Conservation (phyloP, 2,888 invertebrate species). For the Bruchidius siliquastri region DNA sequence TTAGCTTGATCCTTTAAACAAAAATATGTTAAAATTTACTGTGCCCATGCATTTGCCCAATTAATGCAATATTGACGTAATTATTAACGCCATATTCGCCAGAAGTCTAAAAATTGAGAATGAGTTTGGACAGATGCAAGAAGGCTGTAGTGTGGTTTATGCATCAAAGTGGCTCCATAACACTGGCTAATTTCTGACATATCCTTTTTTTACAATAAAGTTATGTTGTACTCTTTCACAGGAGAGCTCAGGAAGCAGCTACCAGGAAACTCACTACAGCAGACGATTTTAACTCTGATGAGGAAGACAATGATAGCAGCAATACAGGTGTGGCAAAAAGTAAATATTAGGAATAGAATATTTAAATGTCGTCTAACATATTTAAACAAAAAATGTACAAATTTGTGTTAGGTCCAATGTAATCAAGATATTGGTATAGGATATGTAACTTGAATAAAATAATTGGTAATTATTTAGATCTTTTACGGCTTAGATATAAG, state of each 20-base stretch:
- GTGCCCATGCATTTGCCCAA: no score
- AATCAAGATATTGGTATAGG: neutral
- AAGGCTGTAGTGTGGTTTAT: no score
- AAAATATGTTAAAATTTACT: no score
- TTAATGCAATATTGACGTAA: no score
- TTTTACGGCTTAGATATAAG: no score
- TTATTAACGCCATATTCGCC: no score
- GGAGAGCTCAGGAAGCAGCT: conserved; percentile 37
- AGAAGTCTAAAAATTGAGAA: no score
- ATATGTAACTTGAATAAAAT: neutral
- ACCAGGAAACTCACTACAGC: conserved; percentile 37
- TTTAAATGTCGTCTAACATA: neutral
- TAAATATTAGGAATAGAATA: neutral
- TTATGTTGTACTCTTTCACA: conserved; percentile 10
- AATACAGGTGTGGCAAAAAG: conserved; percentile 26
- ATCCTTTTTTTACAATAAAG: no score
- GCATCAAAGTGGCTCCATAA: no score
- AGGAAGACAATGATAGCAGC: conserved; percentile 28
- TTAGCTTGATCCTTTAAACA: no score
- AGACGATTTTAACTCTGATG: conserved; percentile 36
- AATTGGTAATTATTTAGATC: neutral
- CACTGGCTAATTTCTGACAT: no score
- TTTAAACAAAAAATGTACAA: neutral
- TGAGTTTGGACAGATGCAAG: no score
- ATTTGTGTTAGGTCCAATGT: neutral